These are phyloP conservation scores for Morinoia aosen DNA, from an alignment of 2,888 invertebrate species.

Conservation along the genomic window DNA sequence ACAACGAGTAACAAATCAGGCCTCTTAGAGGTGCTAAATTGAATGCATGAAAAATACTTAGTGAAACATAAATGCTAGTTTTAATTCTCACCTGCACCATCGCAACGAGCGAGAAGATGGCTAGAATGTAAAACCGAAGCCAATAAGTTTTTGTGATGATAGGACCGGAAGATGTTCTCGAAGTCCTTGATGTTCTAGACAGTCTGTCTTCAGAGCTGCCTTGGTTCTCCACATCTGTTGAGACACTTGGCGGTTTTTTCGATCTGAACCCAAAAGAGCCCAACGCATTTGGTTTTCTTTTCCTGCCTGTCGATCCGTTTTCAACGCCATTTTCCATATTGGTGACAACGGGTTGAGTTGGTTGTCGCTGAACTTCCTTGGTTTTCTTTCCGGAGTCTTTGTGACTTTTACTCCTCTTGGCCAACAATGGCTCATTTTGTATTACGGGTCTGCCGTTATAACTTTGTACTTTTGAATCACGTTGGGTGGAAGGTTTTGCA, in stretches of 20 bases:
- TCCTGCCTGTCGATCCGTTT: not conserved
- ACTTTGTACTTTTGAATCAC: not conserved
- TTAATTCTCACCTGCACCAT: slow-evolving; percentile 55
- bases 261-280: not conserved
- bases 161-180: not conserved
- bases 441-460: not conserved
- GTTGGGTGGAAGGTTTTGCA: not conserved
- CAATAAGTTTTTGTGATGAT: slow-evolving; percentile 40
- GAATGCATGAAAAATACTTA: not conserved
- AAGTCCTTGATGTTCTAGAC: not conserved
- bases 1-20: too few relatives aligned
- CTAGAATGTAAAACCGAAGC: slow-evolving; percentile 56
- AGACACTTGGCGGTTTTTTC: not conserved
- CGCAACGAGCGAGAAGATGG: slow-evolving; percentile 55
- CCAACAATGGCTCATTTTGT: not conserved
- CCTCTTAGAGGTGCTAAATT: too few relatives aligned
- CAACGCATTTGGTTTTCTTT: not conserved
- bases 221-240: not conserved
- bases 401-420: not conserved
- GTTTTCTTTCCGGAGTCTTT: not conserved
- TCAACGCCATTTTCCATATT: not conserved
- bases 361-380: not conserved
- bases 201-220: not conserved
- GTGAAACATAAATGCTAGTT: not conserved
- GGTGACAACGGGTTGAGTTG: not conserved